Evolutionary conservation across 2,888 invertebrate genomes (phyloP), one percentile per base, ranked within the genome.

Genomic region (Sinohyriopsis cumingii): DNA sequence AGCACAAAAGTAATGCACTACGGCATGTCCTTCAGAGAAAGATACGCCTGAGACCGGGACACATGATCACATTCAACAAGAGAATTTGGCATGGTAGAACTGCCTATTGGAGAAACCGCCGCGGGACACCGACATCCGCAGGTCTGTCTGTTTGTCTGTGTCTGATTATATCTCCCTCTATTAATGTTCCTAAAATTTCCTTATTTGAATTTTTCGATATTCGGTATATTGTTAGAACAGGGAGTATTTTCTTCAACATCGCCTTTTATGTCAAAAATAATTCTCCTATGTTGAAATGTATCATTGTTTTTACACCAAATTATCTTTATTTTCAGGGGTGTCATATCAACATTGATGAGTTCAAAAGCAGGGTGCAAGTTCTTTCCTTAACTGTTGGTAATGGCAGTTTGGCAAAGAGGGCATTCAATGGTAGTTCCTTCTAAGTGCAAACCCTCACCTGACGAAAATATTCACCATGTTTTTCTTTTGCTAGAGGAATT

Each of bases 271-370:
- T 9, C 1, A 33, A 45, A 45, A 45, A 0, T 0, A 45, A 2
- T 45, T 45, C 12, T 45, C 45, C 45, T 45, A 3, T 15, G 15
- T 3, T 45, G 3, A 3, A 45, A 45, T 15, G 19, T 61, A 0
- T 54, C 20, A 5, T 20, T 33, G 9, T 20, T 57, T 66, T 33
- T 3, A n/a, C 12, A 3, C 24, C 12, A 66, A 6, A 25, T 28
- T 67, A 59, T 15, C 53, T 55, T 67, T 19, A 59, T 24, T 74
- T 78, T 63, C 77, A 88, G 86, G 88, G 88, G 15, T 86, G 86
- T 70, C 87, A 88, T 70, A 66, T 88, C 20, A 84, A 88, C 72
- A 84, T 87, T 64, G 88, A 88, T 73, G 85, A 88, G 63, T 88
- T 84, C 79, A 86, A 87, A 71, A 86, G 83, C 67, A 76, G 79